These are phyloP conservation scores for Panonychus citri DNA, from an alignment of 1,140 invertebrate genomes.

Conservation along the genomic window DNA sequence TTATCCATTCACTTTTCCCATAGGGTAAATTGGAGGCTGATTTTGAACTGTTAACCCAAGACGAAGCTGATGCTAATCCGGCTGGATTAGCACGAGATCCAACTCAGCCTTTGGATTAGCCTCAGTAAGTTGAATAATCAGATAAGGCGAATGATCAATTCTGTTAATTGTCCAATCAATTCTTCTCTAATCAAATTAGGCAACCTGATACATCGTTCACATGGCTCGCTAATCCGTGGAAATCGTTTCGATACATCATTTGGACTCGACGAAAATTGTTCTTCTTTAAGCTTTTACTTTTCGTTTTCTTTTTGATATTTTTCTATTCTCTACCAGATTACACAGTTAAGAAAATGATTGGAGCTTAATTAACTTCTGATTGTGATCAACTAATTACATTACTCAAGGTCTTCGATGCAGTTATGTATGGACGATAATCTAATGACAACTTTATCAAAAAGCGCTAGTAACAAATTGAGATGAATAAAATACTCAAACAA, in stretches of 20 bases:
- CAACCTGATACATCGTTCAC: constrained; percentile 74
- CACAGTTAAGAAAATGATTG: neutral
- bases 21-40: constrained; percentile 83
- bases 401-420: too few species aligned
- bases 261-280: constrained; percentile 84
- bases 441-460: too few species aligned
- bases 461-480: too few species aligned
- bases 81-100: constrained; percentile 62
- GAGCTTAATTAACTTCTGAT: neutral
- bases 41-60: constrained; percentile 54
- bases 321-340: neutral
- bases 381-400: too few species aligned
- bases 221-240: constrained; percentile 73
- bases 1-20: constrained; percentile 17
- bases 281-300: constrained; percentile 45
- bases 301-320: constrained; percentile 31
- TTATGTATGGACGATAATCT: too few species aligned
- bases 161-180: too few species aligned
- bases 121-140: constrained; percentile 38
- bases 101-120: constrained; percentile 69
- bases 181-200: constrained; percentile 28
- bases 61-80: constrained; percentile 67
- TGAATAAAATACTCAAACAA: too few species aligned
- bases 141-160: neutral
- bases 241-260: constrained; percentile 68